These are phyloP conservation scores for Catocala fraxini DNA, from an alignment of 2,888 invertebrate genomes.

Conservation along the genomic window DNA sequence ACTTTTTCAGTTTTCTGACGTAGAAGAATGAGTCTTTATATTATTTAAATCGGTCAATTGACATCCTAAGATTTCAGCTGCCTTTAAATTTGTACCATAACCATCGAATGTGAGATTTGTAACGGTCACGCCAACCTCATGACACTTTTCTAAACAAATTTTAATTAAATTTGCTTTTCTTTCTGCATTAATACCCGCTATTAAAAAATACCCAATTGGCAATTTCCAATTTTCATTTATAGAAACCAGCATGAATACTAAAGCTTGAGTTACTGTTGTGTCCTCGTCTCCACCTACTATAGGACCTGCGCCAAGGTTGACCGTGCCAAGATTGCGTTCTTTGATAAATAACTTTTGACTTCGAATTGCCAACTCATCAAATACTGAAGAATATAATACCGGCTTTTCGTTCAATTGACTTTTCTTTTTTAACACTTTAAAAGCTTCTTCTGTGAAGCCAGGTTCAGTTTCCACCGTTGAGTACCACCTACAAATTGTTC, in stretches of 20 bases:
- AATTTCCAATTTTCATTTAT: conserved; percentile 24
- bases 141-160: too few relatives aligned
- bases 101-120: conserved; percentile 47
- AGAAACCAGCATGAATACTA: conserved; percentile 20
- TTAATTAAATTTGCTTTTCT: conserved; percentile 47
- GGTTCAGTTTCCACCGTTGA: too few relatives aligned
- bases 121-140: conserved; percentile 39
- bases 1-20: conserved; percentile 33
- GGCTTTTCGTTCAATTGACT: conserved; percentile 1
- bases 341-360: neutral
- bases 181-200: conserved; percentile 42
- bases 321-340: neutral
- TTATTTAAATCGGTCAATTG: conserved; percentile 15
- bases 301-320: conserved; percentile 7
- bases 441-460: conserved; percentile 12
- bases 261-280: conserved; percentile 3
- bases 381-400: conserved; percentile 27
- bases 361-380: conserved; percentile 34
- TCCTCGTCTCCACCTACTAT: conserved; percentile 5
- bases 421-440: conserved; percentile 23
- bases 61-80: conserved; percentile 44
- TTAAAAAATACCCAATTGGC: conserved; percentile 30
- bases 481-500: too few relatives aligned
- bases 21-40: conserved; percentile 35
- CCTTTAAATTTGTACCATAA: conserved; percentile 35